Evolutionary conservation across 2,888 invertebrate genomes (phyloP).

Genomic region (Molanna angustata): DNA sequence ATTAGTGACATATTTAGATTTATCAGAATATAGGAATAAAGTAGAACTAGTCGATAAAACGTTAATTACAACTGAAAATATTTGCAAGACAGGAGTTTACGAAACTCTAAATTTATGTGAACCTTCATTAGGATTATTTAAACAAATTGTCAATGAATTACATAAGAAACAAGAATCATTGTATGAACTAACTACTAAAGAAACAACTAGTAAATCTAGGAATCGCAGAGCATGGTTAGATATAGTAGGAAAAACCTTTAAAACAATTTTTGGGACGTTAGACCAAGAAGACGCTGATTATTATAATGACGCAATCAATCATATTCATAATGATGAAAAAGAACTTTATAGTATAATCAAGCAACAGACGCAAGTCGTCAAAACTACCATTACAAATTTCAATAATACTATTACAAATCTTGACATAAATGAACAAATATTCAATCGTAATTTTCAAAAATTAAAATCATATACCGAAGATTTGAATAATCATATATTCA

Average conservation of each 20-base stretch:
- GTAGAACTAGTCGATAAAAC: neutral
- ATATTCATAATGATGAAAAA: constrained; percentile 4
- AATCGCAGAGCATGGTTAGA: neutral
- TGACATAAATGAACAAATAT: constrained; percentile 2
- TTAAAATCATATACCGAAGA: neutral
- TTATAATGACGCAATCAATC: constrained; percentile 2
- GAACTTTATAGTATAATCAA: constrained; percentile 4
- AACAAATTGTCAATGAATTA: neutral
- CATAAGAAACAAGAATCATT: neutral
- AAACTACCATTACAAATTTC: constrained; percentile 6
- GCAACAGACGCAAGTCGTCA: constrained; percentile 5
- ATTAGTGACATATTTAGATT: constrained; percentile 3
- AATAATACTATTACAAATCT: constrained; percentile 4
- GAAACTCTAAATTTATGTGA: constrained; percentile 1
- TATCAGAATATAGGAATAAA: neutral
- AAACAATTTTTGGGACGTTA: constrained; percentile 5
- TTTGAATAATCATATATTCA: constrained; percentile 7
- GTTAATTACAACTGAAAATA: neutral
- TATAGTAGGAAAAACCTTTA: constrained; percentile 3
- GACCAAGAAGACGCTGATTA: constrained; percentile 1
- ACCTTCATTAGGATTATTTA: constrained; percentile 1
- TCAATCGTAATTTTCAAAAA: constrained; percentile 9
- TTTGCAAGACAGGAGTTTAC: neutral
- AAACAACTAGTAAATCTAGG: neutral
- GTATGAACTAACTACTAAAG: neutral